Evolutionary conservation across 2,888 invertebrate species (phyloP).

Genomic region (Watsonalla binaria): DNA sequence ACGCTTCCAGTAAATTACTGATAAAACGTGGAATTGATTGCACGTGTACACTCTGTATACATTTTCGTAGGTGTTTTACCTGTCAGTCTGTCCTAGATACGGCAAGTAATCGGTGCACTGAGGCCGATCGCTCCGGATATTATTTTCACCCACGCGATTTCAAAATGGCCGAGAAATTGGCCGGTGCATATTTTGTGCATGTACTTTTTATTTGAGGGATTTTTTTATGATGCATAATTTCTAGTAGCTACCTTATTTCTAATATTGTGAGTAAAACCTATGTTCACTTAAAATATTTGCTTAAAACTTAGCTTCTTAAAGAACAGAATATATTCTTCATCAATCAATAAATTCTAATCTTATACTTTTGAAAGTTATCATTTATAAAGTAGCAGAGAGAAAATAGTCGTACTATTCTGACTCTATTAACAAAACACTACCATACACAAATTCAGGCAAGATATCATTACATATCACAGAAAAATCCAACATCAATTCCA

Average conservation of each 20-base stretch:
- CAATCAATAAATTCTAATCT: no score
- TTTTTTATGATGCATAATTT: no score
- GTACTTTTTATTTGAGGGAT: not conserved
- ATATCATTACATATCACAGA: constrained; percentile 1
- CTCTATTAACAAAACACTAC: no score
- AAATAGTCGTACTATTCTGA: no score
- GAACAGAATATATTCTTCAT: no score
- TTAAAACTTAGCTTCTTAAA: no score
- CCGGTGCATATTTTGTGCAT: constrained; percentile 11
- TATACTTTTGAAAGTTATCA: no score
- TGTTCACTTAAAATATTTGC: no score
- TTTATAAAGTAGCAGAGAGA: no score
- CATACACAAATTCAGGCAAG: not conserved
- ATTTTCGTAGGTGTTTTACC: constrained; percentile 3
- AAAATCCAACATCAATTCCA: not conserved
- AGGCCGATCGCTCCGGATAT: constrained; percentile 41
- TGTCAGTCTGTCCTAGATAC: constrained; percentile 12
- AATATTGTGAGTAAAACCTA: no score
- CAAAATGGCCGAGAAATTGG: constrained; percentile 25
- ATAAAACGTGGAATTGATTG: not conserved
- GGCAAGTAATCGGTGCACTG: constrained; percentile 32
- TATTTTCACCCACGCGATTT: constrained; percentile 45
- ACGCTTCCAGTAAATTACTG: not conserved
- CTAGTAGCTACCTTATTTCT: no score
- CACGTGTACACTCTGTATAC: not conserved